Evolutionary conservation across 2,888 invertebrate species (phyloP).

Genomic region (Andrena dorsata): DNA sequence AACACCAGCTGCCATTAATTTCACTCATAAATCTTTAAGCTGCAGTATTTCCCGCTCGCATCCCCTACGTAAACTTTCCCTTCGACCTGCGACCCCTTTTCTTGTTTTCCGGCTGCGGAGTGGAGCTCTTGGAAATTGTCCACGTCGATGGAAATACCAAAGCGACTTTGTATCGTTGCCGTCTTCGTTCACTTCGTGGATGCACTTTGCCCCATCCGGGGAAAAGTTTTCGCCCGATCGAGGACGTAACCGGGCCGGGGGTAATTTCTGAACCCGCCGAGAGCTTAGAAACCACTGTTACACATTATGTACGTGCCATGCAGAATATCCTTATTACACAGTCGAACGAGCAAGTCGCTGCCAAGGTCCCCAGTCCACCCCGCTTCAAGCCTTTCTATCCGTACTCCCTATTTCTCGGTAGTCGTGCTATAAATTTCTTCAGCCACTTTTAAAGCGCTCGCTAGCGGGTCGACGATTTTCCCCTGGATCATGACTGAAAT

Average conservation of each 20-base stretch:
- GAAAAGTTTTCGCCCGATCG: conserved; percentile 28
- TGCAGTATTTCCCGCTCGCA: neutral
- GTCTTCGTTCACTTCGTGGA: neutral
- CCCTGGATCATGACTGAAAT: conserved; percentile 24
- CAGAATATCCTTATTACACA: conserved; percentile 48
- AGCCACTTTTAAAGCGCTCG: conserved; percentile 7
- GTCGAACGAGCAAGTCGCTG: conserved; percentile 35
- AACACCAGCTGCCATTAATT: neutral
- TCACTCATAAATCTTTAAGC: neutral
- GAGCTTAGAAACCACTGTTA: conserved; percentile 31
- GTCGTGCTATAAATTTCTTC: conserved; percentile 20
- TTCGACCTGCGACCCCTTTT: neutral
- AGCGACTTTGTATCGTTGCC: neutral
- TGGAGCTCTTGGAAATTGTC: neutral
- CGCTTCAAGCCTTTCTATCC: conserved; percentile 24
- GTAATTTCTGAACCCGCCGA: conserved; percentile 29
- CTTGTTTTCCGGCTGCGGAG: neutral
- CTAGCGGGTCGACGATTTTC: conserved; percentile 7
- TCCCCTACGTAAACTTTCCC: neutral
- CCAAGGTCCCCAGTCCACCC: conserved; percentile 28
- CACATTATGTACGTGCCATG: conserved; percentile 27
- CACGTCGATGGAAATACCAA: neutral
- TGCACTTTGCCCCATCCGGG: neutral
- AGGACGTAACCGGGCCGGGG: conserved; percentile 1
- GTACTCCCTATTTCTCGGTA: conserved; percentile 21